These are phyloP conservation scores for Ibidorhyncha struthersii DNA, from an alignment of 2,113 vertebrate species.

Conservation along the genomic window DNA sequence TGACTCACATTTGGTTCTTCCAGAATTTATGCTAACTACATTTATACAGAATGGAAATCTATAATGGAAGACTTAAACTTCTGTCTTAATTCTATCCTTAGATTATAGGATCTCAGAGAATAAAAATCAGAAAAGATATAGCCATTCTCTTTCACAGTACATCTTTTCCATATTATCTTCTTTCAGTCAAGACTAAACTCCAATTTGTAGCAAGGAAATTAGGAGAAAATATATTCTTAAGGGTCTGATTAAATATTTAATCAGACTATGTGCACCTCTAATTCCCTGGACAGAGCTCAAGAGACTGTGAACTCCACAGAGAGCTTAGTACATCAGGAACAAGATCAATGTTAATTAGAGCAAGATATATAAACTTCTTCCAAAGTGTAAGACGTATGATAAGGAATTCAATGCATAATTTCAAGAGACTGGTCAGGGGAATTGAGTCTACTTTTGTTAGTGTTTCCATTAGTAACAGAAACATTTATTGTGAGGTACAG, in stretches of 20 bases:
- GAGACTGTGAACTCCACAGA: background rate
- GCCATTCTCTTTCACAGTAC: background rate
- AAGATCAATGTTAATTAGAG: slow-evolving; percentile 39
- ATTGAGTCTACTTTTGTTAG: background rate
- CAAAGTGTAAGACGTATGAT: background rate
- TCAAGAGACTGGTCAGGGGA: background rate
- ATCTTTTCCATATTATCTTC: background rate
- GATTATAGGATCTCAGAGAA: background rate
- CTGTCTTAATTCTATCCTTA: background rate
- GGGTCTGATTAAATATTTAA: slow-evolving; percentile 23
- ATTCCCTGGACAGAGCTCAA: background rate
- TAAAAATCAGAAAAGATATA: background rate
- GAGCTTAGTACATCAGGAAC: slow-evolving; percentile 12
- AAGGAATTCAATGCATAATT: slow-evolving; percentile 31
- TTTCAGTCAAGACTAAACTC: background rate
- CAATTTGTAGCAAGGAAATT: background rate
- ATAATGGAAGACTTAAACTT: background rate
- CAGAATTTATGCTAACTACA: background rate
- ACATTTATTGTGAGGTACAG: background rate
- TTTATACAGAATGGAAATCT: background rate
- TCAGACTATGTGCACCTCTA: background rate
- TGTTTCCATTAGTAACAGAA: background rate
- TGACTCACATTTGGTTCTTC: background rate
- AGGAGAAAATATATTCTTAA: slow-evolving; percentile 4
- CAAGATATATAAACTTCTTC: slow-evolving; percentile 22